Percentiles rank a stretch among this genome's conserved stretches.
phyloP scores from a whole-genome alignment of 2,797 vertebrate genomes.

The Ateles fusciceps region DNA sequence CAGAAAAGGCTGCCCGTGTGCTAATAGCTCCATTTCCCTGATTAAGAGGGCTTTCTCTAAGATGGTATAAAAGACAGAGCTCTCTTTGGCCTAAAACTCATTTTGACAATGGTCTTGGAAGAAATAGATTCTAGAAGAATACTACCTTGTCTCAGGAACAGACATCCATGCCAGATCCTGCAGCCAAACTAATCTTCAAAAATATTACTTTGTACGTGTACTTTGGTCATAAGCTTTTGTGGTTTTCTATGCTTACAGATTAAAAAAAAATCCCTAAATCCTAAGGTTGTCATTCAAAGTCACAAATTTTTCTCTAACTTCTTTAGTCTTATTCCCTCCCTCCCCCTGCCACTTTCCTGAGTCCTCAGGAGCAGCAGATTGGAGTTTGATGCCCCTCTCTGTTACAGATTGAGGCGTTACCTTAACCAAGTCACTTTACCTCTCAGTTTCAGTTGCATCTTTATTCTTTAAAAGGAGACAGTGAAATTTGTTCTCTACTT shows the following conservation, averaged over 20 bases:
- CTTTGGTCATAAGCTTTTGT: not conserved
- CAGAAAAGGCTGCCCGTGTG: slow-evolving; percentile 68
- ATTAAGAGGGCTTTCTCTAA: slow-evolving; percentile 71
- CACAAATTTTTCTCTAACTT: not conserved
- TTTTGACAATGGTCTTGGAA: slow-evolving; percentile 42
- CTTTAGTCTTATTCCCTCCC: not conserved
- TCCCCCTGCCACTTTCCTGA: not conserved
- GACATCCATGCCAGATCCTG: not conserved
- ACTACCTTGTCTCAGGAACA: not conserved
- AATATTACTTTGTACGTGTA: not conserved
- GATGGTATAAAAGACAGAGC: slow-evolving; percentile 34
- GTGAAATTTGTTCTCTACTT: not conserved
- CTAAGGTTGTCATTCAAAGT: not conserved
- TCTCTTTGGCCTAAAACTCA: slow-evolving; percentile 34
- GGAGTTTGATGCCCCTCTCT: not conserved
- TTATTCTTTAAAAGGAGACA: not conserved
- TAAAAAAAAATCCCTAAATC: not conserved
- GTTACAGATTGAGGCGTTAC: not conserved
- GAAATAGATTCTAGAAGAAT: not conserved
- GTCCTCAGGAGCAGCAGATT: too few species aligned
- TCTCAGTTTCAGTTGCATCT: not conserved
- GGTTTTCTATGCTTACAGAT: not conserved
- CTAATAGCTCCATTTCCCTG: slow-evolving; percentile 75
- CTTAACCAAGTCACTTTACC: not conserved
- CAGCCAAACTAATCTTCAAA: not conserved